phyloP scores from a whole-genome alignment of 2,113 vertebrate genomes.

The Periophthalmus modestus region DNA sequence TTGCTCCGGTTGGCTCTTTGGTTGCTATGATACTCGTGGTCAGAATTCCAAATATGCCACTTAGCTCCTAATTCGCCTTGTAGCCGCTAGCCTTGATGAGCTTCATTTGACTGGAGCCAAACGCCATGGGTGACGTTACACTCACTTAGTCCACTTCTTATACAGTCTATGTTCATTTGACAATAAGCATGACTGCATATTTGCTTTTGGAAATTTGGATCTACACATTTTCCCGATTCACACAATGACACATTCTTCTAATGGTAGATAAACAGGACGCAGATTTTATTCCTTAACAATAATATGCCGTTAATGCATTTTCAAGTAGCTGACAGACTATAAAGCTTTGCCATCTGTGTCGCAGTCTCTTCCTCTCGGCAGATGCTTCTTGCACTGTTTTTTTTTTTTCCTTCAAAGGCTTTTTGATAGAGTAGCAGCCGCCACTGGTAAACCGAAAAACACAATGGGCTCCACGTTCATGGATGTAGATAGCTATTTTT shows the following conservation, averaged over 20 bases:
- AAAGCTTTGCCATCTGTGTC: constrained; percentile 62
- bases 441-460: constrained; percentile 72
- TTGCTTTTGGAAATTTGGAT: not conserved
- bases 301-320: constrained; percentile 17
- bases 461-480: constrained; percentile 63
- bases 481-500: constrained; percentile 81
- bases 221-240: constrained; percentile 6
- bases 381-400: constrained; percentile 30
- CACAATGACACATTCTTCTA: not conserved
- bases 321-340: constrained; percentile 57
- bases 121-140: no score
- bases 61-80: no score
- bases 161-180: no score
- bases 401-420: constrained; percentile 51
- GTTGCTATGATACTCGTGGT: no score
- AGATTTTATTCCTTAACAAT: constrained; percentile 22
- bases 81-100: no score
- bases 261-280: constrained; percentile 3
- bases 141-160: no score
- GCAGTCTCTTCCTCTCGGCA: constrained; percentile 30
- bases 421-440: constrained; percentile 74
- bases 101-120: no score
- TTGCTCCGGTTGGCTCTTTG: no score
- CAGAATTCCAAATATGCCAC: no score
- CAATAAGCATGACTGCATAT: not conserved